Conservation (phyloP, 92 coral and sea anemone genomes). For the Diadumene lineata region DNA sequence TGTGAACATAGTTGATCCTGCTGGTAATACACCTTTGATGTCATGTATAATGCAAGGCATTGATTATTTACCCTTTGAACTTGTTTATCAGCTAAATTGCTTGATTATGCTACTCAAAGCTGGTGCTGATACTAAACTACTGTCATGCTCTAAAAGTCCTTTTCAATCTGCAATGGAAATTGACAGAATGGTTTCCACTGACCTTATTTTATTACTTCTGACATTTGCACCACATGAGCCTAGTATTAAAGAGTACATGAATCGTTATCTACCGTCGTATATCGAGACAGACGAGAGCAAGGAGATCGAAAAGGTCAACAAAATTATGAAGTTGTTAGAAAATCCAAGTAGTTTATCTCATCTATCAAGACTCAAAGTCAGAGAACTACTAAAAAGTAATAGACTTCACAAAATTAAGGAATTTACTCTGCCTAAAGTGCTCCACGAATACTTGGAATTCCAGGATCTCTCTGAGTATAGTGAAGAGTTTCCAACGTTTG, state of each 20-base stretch:
- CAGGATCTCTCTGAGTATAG: too few relatives aligned
- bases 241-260: slow-evolving; percentile 24
- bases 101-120: slow-evolving; percentile 63
- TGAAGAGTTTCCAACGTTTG: too few relatives aligned
- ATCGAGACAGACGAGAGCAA: not conserved
- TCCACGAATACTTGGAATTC: slow-evolving; percentile 51
- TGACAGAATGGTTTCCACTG: not conserved
- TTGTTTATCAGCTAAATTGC: slow-evolving; percentile 48
- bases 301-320: slow-evolving; percentile 50
- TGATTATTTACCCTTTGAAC: slow-evolving; percentile 23
- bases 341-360: slow-evolving; percentile 67
- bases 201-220: slow-evolving; percentile 45
- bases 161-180: slow-evolving; percentile 28
- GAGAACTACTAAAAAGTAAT: slow-evolving; percentile 40
- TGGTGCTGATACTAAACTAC: slow-evolving; percentile 51
- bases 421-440: slow-evolving; percentile 59
- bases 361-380: slow-evolving; percentile 60
- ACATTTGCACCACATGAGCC: slow-evolving; percentile 54
- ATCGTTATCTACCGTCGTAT: slow-evolving; percentile 1
- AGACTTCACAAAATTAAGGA: slow-evolving; percentile 43
- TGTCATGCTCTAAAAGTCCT: slow-evolving; percentile 40
- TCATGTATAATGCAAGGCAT: slow-evolving; percentile 45
- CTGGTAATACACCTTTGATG: slow-evolving; percentile 65
- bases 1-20: slow-evolving; percentile 62
- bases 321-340: slow-evolving; percentile 32